A percentile compares a stretch with the other conserved stretches of the same genome.
Conservation (phyloP, 2,113 vertebrate genomes). For the Suncus etruscus region DNA sequence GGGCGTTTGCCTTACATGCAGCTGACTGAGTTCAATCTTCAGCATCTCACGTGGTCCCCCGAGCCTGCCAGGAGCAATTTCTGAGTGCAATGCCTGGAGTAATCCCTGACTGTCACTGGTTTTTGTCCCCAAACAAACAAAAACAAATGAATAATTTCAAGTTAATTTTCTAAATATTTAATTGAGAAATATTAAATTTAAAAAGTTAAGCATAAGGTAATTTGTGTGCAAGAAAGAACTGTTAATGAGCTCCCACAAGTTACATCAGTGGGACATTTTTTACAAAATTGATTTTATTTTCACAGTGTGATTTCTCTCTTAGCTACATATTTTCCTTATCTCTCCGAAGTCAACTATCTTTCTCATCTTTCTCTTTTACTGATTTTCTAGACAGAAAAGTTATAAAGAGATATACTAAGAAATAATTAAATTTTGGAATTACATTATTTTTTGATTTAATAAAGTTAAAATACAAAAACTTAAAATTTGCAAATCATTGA, state of each 20-base stretch:
- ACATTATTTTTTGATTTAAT: slow-evolving; percentile 30
- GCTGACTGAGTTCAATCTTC: too few relatives aligned
- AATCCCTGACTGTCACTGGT: too few relatives aligned
- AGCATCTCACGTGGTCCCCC: too few relatives aligned
- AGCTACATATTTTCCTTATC: not conserved
- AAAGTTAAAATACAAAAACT: not conserved
- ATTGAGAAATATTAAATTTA: slow-evolving; percentile 18
- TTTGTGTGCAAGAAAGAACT: slow-evolving; percentile 16
- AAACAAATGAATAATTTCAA: slow-evolving; percentile 25
- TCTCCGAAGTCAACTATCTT: not conserved
- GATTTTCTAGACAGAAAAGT: not conserved
- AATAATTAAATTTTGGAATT: slow-evolving; percentile 45
- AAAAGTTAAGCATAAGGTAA: slow-evolving; percentile 10
- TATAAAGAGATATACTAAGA: not conserved
- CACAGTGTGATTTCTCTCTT: not conserved
- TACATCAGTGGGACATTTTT: slow-evolving; percentile 40
- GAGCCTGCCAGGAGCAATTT: too few relatives aligned
- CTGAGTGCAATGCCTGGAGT: too few relatives aligned
- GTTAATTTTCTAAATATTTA: slow-evolving; percentile 28
- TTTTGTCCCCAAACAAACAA: too few relatives aligned
- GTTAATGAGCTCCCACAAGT: slow-evolving; percentile 17
- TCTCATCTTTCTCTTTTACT: not conserved
- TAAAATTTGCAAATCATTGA: not conserved
- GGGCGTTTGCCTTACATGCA: too few relatives aligned
- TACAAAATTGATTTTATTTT: slow-evolving; percentile 63